Base-by-base conservation (phyloP, 2,797 vertebrate species). In the Squalus acanthias region DNA sequence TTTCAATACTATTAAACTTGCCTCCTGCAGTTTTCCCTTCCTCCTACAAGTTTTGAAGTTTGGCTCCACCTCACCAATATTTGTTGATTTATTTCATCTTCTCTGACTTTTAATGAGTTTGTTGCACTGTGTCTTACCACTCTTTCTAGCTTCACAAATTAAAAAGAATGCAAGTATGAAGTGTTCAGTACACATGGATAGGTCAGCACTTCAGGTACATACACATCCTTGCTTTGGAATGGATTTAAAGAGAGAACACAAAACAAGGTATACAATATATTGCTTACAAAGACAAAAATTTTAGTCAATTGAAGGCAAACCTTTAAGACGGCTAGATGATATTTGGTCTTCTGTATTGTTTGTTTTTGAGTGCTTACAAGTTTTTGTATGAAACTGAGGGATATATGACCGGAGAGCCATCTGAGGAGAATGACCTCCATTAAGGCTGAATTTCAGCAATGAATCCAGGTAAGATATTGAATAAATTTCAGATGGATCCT, bases 331-430 rank as follows among this genome's bases (percentile, higher is more conserved):
- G 46, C 96, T 97, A 39, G 96, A 88, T 88, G 96, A 24, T 79
- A 95, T 96, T 97, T 97, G 97, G n/a, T 97, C 97, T 96, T 97
- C 97, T 57, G 97, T 97, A 96, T 97, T 97, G 0, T 96, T 91
- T 96, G 96, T 96, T 82, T 97, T 97, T 9, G 97, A 97, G 63
- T 97, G 97, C 96, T 97, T 98, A 94, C 96, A 96, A 33, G 97
- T 26, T 50, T 97, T 97, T 97, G 98, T 97, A 97, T 97, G 98
- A 97, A 99, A 99, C 96, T 99, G 99, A 0, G 99, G 99, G 97
- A 99, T 95, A 33, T 99, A 99, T 0, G 98, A 97, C 0, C 98
- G 96, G 57, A 98, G 96, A 0, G 97, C 96, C 96, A 97, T 98
- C 96, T 97, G 97, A 96, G 92, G 53, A 0, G 39, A 10, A 17